Evolutionary conservation across 1,140 invertebrate genomes (phyloP).

Genomic region (Streblospio benedicti): DNA sequence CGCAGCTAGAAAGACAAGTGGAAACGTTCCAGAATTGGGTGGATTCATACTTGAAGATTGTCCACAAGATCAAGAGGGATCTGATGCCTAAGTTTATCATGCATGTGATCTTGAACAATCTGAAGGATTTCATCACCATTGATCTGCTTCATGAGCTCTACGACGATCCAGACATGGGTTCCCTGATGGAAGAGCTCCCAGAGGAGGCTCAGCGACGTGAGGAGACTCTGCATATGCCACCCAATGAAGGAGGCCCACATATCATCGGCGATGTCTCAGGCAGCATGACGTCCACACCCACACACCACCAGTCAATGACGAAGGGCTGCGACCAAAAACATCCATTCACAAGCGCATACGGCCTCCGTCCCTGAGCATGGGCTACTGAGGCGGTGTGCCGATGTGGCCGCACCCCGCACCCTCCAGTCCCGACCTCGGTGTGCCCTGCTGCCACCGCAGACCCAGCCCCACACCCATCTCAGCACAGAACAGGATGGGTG

Average conservation of each 20-base stretch:
- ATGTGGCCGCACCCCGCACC: no score
- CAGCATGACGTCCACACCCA: conserved; percentile 83
- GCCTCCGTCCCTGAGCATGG: no score
- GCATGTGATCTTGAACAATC: conserved; percentile 16
- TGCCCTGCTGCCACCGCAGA: no score
- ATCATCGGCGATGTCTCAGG: conserved; percentile 98
- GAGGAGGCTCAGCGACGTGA: conserved; percentile 94
- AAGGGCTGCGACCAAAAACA: conserved; percentile 15
- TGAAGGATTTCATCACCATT: conserved; percentile 81
- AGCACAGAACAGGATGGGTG: no score
- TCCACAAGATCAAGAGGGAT: conserved; percentile 15
- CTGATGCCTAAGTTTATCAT: conserved; percentile 19
- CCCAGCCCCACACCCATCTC: no score
- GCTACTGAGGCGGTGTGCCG: no score
- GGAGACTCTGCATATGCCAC: conserved; percentile 95
- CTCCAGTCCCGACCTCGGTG: no score
- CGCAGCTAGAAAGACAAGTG: conserved; percentile 17
- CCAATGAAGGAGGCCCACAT: conserved; percentile 94
- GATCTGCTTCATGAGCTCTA: conserved; percentile 92
- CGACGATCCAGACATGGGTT: conserved; percentile 89
- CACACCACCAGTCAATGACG: conserved; percentile 48
- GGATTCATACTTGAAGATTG: conserved; percentile 18
- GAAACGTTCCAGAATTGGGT: conserved; percentile 21
- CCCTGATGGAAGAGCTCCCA: conserved; percentile 98
- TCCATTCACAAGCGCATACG: no score